Evolutionary conservation across 2,797 vertebrate genomes (phyloP), one percentile per base, ranked within the genome.

Genomic region (Pagetopsis macropterus): DNA sequence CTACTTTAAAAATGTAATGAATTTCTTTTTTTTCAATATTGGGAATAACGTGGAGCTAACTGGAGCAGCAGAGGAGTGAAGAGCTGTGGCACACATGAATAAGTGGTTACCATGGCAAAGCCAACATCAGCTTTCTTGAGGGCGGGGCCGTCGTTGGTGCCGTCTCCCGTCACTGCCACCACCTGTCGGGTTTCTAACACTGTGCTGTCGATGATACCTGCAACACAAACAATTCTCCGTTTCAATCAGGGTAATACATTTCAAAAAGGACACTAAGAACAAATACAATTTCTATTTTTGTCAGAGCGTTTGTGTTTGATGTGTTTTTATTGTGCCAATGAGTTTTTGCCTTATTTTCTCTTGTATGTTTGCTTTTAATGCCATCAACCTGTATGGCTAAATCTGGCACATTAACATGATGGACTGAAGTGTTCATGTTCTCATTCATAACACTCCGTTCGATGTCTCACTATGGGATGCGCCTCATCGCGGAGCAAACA

Each of bases 91-190:
- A 52, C 19, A 49, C 9, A 45, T 4, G 3, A 62, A 55, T 7
- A 45, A 5, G 17, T n/a, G 17, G 80, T 74, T 96, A 99, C 98
- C 98, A 99, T 99, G 73, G 98, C 98, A 73, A 99, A 99, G 49
- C 98, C 98, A 0, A 99, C 98, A 0, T 99, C 98, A 0, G 98
- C 98, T 86, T 99, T 99, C 94, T 99, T 99, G 80, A 99, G 93
- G 49, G 98, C 98, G 0, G 97, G 98, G 23, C 98, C 98, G 0
- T 99, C 98, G 1, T 99, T 99, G 76, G 98, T 99, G 9, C 98
- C 98, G 0, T 99, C 98, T 65, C 98, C 98, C 0, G 98, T 99
- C 91, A 99, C 98, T 0, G 98, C 98, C 83, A 99, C 98, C 87
- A 99, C 98, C 93, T 99, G 97, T 68, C 97, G 94, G 55, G 93